These are phyloP conservation scores for Ylistrum balloti DNA, from an alignment of 1,140 invertebrate species.

Conservation along the genomic window DNA sequence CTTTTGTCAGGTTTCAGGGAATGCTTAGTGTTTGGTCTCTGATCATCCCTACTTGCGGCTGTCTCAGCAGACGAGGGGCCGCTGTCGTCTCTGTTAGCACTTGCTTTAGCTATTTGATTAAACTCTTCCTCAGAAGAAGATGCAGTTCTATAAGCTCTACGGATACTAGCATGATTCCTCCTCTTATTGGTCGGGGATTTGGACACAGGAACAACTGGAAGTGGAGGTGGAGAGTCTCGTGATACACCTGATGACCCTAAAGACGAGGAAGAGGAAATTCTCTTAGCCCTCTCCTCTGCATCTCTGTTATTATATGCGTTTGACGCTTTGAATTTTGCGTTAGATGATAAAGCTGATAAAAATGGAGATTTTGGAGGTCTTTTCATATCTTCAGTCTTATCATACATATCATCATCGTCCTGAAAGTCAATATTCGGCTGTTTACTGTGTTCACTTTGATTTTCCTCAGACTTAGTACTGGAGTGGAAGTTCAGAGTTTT, in stretches of 20 bases:
- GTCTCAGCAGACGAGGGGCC: conserved; percentile 59
- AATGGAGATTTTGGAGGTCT: conserved; percentile 64
- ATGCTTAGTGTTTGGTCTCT: conserved; percentile 62
- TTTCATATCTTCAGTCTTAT: conserved; percentile 55
- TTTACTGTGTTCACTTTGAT: not conserved
- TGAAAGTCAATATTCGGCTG: not conserved
- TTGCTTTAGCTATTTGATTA: conserved; percentile 42
- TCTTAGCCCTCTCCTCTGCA: conserved; percentile 66
- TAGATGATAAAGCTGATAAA: conserved; percentile 65
- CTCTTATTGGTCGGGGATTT: conserved; percentile 45
- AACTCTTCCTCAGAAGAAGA: conserved; percentile 64
- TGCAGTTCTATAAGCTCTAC: conserved; percentile 59
- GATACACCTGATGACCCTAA: conserved; percentile 42
- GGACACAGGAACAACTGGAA: conserved; percentile 62
- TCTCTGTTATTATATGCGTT: conserved; percentile 64
- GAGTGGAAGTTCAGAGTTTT: not conserved
- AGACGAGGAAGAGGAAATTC: conserved; percentile 61
- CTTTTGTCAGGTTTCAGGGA: conserved; percentile 63
- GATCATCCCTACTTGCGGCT: conserved; percentile 49
- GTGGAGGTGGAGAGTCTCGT: conserved; percentile 53
- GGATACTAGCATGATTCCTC: conserved; percentile 64
- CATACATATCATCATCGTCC: conserved; percentile 56
- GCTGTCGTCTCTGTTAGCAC: not conserved
- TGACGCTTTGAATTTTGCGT: conserved; percentile 65
- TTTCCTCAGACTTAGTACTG: not conserved